Evolutionary conservation across 2,113 vertebrate genomes (phyloP).

Genomic region (Chionomys nivalis): DNA sequence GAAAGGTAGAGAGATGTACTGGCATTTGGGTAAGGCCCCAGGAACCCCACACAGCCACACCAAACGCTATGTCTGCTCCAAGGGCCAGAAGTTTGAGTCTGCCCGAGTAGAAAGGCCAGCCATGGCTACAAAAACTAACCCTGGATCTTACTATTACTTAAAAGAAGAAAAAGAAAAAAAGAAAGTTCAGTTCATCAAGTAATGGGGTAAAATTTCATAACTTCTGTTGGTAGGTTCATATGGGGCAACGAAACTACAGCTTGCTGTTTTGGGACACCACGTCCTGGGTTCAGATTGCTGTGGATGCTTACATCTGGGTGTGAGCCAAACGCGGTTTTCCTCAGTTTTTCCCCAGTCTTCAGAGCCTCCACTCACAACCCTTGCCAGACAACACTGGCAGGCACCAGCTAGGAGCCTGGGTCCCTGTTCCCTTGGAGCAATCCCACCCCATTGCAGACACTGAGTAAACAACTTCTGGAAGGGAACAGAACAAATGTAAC

Average conservation of each 20-base stretch:
- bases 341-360: background rate
- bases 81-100: constrained; percentile 92
- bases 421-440: background rate
- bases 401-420: background rate
- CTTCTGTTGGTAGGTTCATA: background rate
- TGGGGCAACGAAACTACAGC: background rate
- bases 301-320: background rate
- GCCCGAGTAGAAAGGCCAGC: constrained; percentile 84
- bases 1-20: constrained; percentile 92
- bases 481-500: background rate
- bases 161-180: background rate
- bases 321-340: background rate
- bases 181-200: background rate
- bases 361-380: background rate
- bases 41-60: constrained; percentile 87
- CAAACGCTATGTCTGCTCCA: constrained; percentile 93
- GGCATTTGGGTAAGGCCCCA: background rate
- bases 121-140: constrained; percentile 92
- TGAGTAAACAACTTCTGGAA: background rate
- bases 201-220: background rate
- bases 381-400: background rate
- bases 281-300: background rate
- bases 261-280: background rate
- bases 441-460: background rate
- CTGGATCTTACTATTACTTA: constrained; percentile 67